Evolutionary conservation across 92 coral and sea anemone genomes (phyloP), one percentile per base, ranked within the genome.

Genomic region (Palythoa grandiflora): DNA sequence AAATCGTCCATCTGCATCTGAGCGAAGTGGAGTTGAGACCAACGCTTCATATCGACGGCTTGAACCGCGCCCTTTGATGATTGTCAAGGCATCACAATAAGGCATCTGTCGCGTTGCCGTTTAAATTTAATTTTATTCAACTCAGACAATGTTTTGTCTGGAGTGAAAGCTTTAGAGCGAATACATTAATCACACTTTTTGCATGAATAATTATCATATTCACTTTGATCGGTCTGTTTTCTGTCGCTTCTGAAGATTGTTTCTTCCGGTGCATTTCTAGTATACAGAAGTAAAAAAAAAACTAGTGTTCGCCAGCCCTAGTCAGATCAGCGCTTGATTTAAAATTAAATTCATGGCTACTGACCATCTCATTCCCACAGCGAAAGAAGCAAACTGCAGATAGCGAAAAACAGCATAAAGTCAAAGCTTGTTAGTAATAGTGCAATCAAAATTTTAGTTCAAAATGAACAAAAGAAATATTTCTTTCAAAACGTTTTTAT

Each of bases 71-170:
- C 86, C 60, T n/a, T 79, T 10, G 9, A 15, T 37, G 20, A 63
- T 63, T 63, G 70, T 63, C 20, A 63, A 4, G 28, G 21, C 52
- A 36, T 44, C 66, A 5, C 16, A 77, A 47, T 52, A 15, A 10
- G 0, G 75, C 86, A 81, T 47, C 86, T 81, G 86, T 54, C 68
- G 40, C 44, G 35, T 37, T 20, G 5, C 86, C 57, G 44, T 65
- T 81, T 14, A 48, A 76, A 47, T 19, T 50, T 65, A 6, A 52
- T 36, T 65, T 28, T 80, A 59, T 65, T 80, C 37, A 10, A n/a
- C 20, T 11, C 28, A 81, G 86, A 81, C 86, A 66, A 2, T 81
- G 75, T 81, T 81, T 44, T 81, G 86, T 81, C 86, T 81, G 86
- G 28, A 11, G 9, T 59, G 1, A 20, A 38, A 61, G 55, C 38